These are phyloP conservation scores for Micoletzkya japonica DNA, from an alignment of 2,888 invertebrate genomes.

Conservation along the genomic window DNA sequence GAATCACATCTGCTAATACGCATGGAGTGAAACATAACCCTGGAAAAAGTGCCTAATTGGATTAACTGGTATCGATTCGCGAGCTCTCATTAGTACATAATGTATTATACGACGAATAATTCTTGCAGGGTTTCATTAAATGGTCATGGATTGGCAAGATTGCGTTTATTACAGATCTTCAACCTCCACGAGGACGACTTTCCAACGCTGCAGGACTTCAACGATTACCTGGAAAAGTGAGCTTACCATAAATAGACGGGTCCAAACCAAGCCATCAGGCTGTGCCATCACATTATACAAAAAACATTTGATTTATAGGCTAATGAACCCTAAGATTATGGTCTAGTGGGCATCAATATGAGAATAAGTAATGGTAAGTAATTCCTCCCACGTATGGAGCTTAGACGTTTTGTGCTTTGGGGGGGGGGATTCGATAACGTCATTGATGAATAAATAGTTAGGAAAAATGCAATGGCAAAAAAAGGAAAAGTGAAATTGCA, in stretches of 20 bases:
- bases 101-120: neutral
- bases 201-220: conserved; percentile 78
- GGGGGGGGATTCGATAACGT: neutral
- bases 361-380: too few species aligned
- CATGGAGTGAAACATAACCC: too few species aligned
- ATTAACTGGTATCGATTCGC: too few species aligned
- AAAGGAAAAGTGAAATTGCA: conserved; percentile 15
- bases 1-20: neutral
- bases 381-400: too few species aligned
- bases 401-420: neutral
- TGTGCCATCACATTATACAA: too few species aligned
- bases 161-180: conserved; percentile 70
- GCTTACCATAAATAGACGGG: conserved; percentile 70
- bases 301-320: too few species aligned
- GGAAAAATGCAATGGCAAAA: neutral
- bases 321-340: too few species aligned
- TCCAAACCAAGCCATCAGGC: too few species aligned
- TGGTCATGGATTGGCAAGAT: too few species aligned
- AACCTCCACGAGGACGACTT: conserved; percentile 96
- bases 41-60: too few species aligned
- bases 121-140: neutral
- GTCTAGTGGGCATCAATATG: too few species aligned
- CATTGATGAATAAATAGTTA: neutral
- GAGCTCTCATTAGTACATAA: neutral
- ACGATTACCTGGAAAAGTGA: conserved; percentile 93